Evolutionary conservation across 2,888 invertebrate genomes (phyloP).

Genomic region (Agonopterix arenella): DNA sequence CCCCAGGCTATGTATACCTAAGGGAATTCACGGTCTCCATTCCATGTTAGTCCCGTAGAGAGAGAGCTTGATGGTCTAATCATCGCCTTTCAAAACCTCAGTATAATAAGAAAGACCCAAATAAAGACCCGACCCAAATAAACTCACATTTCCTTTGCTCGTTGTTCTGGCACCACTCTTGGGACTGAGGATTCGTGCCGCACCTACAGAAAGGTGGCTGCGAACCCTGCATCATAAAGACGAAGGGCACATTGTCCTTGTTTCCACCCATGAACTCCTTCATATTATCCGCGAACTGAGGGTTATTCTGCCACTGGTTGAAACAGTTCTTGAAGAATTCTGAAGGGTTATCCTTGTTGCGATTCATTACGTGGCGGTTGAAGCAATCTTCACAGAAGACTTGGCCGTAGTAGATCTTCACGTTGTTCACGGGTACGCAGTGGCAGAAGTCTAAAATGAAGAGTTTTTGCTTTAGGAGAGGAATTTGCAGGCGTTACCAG

Average conservation of each 20-base stretch:
- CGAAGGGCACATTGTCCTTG: slow-evolving; percentile 40
- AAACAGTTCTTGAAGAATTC: slow-evolving; percentile 64
- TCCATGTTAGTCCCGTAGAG: too few species aligned
- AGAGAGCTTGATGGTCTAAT: too few species aligned
- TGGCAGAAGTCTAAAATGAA: slow-evolving; percentile 51
- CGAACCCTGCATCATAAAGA: slow-evolving; percentile 54
- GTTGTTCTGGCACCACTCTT: slow-evolving; percentile 40
- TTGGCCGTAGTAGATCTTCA: slow-evolving; percentile 66
- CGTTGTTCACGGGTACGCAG: slow-evolving; percentile 39
- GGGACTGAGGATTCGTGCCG: slow-evolving; percentile 36
- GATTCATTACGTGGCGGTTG: slow-evolving; percentile 46
- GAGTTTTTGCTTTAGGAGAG: too few species aligned
- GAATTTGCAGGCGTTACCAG: too few species aligned
- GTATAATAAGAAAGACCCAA: too few species aligned
- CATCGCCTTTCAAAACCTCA: too few species aligned
- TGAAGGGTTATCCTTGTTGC: slow-evolving; percentile 47
- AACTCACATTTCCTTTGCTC: slow-evolving; percentile 57
- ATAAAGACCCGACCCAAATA: not conserved
- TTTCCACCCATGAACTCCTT: slow-evolving; percentile 46
- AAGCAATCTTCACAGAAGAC: slow-evolving; percentile 67
- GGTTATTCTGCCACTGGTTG: slow-evolving; percentile 60
- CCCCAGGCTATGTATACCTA: too few species aligned
- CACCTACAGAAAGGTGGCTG: slow-evolving; percentile 49
- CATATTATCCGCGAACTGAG: slow-evolving; percentile 52
- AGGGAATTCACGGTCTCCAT: too few species aligned